Percentiles rank a stretch among this genome's conserved stretches.
Evolutionary conservation across 2,888 invertebrate species (phyloP).

Genomic region (Drosophila gaucha): DNA sequence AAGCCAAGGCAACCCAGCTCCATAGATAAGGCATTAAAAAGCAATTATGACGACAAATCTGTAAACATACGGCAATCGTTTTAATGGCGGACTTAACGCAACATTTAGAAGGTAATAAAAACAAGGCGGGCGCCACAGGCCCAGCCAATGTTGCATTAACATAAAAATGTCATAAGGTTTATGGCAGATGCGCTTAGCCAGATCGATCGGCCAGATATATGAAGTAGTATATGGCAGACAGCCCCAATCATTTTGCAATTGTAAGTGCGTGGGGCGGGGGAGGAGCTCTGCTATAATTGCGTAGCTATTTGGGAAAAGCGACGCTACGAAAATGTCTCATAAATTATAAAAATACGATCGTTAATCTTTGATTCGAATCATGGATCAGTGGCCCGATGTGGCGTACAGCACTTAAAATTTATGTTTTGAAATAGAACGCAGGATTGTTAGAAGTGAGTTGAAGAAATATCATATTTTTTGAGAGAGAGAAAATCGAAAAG

Average conservation of each 20-base stretch:
- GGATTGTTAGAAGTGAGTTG: background rate
- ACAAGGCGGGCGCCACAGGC: conserved; percentile 53
- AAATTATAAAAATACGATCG: conserved; percentile 59
- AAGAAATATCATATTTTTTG: background rate
- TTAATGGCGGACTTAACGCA: conserved; percentile 81
- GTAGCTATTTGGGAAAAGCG: conserved; percentile 30
- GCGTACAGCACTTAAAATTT: conserved; percentile 29
- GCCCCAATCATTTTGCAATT: conserved; percentile 63
- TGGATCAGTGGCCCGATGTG: conserved; percentile 44
- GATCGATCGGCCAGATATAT: conserved; percentile 62
- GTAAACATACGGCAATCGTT: conserved; percentile 81
- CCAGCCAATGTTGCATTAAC: conserved; percentile 70
- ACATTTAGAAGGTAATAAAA: conserved; percentile 80
- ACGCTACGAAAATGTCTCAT: conserved; percentile 34
- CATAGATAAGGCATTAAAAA: conserved; percentile 82
- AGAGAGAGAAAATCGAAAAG: no score
- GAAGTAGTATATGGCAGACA: conserved; percentile 5
- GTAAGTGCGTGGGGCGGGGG: conserved; percentile 15
- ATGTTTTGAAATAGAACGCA: background rate
- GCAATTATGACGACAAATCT: conserved; percentile 83
- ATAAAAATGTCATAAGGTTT: conserved; percentile 82
- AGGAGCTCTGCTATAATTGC: conserved; percentile 10
- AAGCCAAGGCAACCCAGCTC: conserved; percentile 25
- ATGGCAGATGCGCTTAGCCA: conserved; percentile 67
- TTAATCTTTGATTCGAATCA: conserved; percentile 57